Conservation (phyloP, 2,113 vertebrate species). For the Bambusicola thoracicus region DNA sequence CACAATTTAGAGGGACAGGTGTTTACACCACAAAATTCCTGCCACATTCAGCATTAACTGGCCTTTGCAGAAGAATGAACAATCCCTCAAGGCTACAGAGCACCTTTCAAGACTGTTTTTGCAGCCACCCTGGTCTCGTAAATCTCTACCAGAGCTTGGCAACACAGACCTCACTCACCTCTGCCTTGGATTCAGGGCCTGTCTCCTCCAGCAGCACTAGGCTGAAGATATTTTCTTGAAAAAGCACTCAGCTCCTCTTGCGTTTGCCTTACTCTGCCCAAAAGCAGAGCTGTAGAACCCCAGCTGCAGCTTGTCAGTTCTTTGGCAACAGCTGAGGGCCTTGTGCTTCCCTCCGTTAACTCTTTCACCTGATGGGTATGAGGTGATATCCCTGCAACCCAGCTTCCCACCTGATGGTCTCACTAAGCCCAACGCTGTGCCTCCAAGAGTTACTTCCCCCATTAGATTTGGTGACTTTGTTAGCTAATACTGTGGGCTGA, state of each 20-base stretch:
- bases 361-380: rapidly evolving
- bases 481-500: not conserved
- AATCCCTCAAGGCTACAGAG: not conserved
- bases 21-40: not conserved
- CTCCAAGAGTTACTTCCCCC: not conserved
- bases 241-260: not conserved
- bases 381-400: not conserved
- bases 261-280: not conserved
- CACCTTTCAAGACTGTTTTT: not conserved
- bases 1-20: not conserved
- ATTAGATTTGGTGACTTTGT: constrained; percentile 4
- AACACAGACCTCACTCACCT: not conserved
- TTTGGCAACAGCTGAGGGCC: constrained; percentile 2
- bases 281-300: not conserved
- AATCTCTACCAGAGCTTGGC: not conserved
- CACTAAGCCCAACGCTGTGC: not conserved
- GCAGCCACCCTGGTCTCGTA: not conserved
- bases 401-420: not conserved
- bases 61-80: not conserved
- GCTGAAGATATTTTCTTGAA: not conserved
- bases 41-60: not conserved
- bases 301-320: not conserved
- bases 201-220: not conserved
- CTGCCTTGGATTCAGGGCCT: not conserved
- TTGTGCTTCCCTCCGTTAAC: not conserved